Conservation (phyloP, 37 sponge, comb jelly and placozoan genomes). For the Hormiphora californensis region DNA sequence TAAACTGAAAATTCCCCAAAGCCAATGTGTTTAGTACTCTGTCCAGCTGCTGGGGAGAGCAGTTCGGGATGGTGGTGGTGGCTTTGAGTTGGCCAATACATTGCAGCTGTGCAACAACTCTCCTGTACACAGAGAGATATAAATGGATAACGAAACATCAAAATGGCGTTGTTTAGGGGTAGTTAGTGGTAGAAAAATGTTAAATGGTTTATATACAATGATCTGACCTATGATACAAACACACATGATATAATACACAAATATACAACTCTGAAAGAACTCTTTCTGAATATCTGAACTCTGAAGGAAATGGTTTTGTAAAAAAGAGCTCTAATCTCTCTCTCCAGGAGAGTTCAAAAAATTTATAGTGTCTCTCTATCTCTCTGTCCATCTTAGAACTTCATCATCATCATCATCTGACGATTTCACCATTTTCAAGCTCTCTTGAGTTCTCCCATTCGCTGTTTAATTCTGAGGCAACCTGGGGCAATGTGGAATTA, state of each 20-base stretch:
- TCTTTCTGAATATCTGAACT: slow-evolving; percentile 2
- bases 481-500: not conserved
- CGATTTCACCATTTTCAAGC: slow-evolving; percentile 25
- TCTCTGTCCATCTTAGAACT: too few species aligned
- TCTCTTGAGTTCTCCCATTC: slow-evolving; percentile 36
- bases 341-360: too few species aligned
- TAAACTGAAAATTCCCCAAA: too few species aligned
- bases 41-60: not conserved
- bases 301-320: not conserved
- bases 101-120: too few species aligned
- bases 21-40: slow-evolving; percentile 8
- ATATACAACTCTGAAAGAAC: not conserved
- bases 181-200: not conserved
- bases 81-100: too few species aligned
- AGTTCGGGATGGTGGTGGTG: not conserved
- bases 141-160: too few species aligned
- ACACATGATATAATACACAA: slow-evolving; percentile 14
- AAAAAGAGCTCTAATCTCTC: not conserved
- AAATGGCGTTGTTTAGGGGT: too few species aligned
- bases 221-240: not conserved
- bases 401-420: too few species aligned
- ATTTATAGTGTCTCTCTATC: too few species aligned
- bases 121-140: too few species aligned
- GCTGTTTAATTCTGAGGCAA: slow-evolving; percentile 28
- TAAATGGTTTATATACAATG: not conserved